Percentiles rank a stretch among this genome's conserved stretches.
Conservation (phyloP, 2,113 vertebrate species). For the Eira barbara region DNA sequence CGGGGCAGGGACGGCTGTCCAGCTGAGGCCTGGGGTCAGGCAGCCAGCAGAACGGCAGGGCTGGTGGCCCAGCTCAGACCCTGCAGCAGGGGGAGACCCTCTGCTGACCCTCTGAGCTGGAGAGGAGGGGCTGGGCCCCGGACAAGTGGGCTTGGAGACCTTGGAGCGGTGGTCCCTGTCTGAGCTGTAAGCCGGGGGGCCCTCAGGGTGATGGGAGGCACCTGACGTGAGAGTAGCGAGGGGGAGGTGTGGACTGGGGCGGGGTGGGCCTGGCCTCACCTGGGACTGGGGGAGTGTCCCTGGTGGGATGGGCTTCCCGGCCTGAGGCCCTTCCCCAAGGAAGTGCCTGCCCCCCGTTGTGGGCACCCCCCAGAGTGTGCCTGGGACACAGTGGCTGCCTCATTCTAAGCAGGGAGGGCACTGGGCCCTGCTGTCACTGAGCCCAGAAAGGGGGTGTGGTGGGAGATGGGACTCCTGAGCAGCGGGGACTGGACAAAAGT, state of each 20-base stretch:
- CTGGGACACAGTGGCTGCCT: too few relatives aligned
- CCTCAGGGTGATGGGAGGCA: neutral
- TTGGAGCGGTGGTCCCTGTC: rapidly evolving
- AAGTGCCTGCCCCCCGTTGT: too few relatives aligned
- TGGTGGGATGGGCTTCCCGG: neutral
- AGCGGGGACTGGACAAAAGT: neutral
- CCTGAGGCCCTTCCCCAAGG: neutral
- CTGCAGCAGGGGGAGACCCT: neutral
- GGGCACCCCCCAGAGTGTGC: neutral
- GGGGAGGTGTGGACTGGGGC: too few relatives aligned
- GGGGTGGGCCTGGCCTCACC: neutral
- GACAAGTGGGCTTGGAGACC: too few relatives aligned
- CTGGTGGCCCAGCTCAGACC: neutral
- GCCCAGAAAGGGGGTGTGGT: neutral
- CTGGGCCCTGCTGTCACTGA: neutral
- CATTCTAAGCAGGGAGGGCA: neutral
- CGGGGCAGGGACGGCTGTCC: neutral
- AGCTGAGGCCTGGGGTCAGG: neutral
- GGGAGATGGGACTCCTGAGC: neutral
- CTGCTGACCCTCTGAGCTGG: neutral
- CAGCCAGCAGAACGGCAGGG: neutral
- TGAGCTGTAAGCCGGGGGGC: neutral
- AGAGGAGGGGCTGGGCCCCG: neutral
- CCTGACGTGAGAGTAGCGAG: neutral
- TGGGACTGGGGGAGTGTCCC: neutral